Evolutionary conservation across 2,888 invertebrate species (phyloP), one percentile per base, ranked within the genome.

Genomic region (Hydraecia micacea): DNA sequence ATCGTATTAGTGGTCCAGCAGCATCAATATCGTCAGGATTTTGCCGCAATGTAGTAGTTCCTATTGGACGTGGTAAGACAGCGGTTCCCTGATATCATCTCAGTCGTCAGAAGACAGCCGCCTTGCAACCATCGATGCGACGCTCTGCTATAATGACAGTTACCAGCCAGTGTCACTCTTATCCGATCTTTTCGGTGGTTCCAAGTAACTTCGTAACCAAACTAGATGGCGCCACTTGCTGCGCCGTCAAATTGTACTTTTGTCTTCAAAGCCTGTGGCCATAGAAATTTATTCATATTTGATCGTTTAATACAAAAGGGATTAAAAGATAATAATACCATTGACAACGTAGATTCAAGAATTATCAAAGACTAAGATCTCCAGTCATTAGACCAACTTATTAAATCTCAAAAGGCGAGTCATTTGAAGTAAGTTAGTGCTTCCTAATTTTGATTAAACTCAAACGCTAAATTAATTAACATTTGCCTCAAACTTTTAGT

Each of bases 391-490:
- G 62, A 80, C 76, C 68, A 72, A 65, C 39, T 79, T 80, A 73
- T 73, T 80, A 74, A 75, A 67, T 80, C 58, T 87, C n/a, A 79
- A 80, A 82, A 80, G 62, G 39, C 77, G 65, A 58, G 39, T 65
- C 66, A 75, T 79, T 86, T 77, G 46, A 76, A 82, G 65, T 58
- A 73, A 80, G 15, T 85, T 72, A 74, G 55, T 63, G 71, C 67
- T 79, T 74, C 52, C 58, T 58, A 67, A 84, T 86, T 82, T 71
- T 79, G 73, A 84, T 80, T 80, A 80, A 73, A 83, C 52, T 85
- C 71, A 75, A 84, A 77, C 55, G 75, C 76, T 77, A 42, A 85
- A 87, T 81, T 86, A 79, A 83, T 85, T 76, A 75, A 75, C 9
- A 78, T 84, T 79, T 85, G 75, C 69, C 52, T 73, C 3, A 60